A percentile compares a stretch with the other conserved stretches of the same genome.
Conservation (phyloP, 2,113 vertebrate genomes). For the Zosterops lateralis region DNA sequence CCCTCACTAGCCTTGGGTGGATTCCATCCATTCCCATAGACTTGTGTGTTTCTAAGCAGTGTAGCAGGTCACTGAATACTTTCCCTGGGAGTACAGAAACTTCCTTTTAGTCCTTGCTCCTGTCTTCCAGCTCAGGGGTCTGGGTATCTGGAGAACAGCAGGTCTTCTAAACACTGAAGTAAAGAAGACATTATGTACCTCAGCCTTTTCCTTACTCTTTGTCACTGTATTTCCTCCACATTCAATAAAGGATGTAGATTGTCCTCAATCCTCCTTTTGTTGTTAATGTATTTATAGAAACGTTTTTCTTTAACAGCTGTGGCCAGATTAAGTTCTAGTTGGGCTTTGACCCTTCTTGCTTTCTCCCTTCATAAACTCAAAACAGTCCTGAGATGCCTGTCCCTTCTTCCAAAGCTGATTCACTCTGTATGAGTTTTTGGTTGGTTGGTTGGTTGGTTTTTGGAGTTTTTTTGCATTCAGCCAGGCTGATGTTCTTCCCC, state of each 20-base stretch:
- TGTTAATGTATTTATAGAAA: neutral
- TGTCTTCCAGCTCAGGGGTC: neutral
- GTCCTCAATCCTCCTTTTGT: neutral
- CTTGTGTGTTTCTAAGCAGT: neutral
- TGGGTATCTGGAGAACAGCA: neutral
- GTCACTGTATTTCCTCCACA: neutral
- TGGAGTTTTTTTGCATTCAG: too few species aligned
- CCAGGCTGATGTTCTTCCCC: neutral
- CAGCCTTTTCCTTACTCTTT: neutral
- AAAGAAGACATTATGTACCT: neutral
- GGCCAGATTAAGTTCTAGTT: neutral
- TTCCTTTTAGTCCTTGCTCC: neutral
- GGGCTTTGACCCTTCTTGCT: neutral
- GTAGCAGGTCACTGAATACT: neutral
- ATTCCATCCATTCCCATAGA: neutral
- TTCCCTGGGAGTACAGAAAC: neutral
- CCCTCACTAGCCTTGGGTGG: neutral
- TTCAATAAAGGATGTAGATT: neutral
- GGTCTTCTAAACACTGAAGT: neutral
- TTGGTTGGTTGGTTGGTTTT: neutral
- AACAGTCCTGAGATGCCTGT: neutral
- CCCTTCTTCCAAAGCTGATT: neutral
- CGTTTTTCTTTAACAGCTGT: neutral
- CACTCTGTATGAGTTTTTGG: neutral
- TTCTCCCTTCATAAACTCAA: neutral